Conservation (phyloP, 1,140 invertebrate species). For the Melanaphis sacchari region DNA sequence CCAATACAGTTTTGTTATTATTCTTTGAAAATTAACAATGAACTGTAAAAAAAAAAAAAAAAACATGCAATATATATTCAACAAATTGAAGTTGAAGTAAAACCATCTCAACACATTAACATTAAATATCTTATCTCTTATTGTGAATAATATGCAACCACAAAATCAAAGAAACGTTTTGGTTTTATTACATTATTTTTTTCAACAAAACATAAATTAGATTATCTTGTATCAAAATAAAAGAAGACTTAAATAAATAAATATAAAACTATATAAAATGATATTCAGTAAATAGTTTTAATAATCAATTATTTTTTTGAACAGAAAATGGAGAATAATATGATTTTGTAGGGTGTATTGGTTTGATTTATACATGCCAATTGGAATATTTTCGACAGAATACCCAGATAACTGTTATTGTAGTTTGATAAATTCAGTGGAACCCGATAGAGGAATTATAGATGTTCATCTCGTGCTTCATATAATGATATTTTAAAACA, state of each 20-base stretch:
- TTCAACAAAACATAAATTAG: neutral
- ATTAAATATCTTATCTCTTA: neutral
- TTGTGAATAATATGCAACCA: neutral
- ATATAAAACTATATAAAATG: neutral
- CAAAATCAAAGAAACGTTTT: neutral
- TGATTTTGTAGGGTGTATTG: too few species aligned
- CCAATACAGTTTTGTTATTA: neutral
- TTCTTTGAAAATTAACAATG: neutral
- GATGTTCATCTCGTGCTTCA: too few species aligned
- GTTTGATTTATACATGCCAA: too few species aligned
- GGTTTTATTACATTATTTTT: neutral
- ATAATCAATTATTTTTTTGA: too few species aligned
- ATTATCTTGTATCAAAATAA: neutral
- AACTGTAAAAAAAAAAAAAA: neutral
- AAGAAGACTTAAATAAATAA: too few species aligned
- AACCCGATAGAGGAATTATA: too few species aligned
- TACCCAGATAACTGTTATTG: too few species aligned
- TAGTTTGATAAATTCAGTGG: too few species aligned
- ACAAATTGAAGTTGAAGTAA: neutral
- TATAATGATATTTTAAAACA: too few species aligned
- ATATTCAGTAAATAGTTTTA: too few species aligned
- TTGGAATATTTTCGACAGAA: too few species aligned
- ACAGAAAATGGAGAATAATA: too few species aligned
- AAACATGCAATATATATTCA: conserved; percentile 6
- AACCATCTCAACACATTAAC: neutral